Base-by-base conservation (phyloP, 2,888 invertebrate species). In the Galerucella calmariensis region DNA sequence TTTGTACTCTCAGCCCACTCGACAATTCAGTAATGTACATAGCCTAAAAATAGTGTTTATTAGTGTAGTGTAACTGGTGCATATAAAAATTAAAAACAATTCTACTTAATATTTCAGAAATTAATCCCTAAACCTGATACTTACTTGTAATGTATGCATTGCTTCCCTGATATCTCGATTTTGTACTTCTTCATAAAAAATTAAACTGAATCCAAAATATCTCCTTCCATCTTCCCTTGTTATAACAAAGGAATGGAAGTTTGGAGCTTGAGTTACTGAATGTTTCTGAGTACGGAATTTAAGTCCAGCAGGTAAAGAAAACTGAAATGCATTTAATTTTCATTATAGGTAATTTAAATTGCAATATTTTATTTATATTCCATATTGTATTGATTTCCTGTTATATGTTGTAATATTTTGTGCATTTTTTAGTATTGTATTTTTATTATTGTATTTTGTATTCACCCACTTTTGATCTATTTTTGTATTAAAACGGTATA, bases 141-240 rank as follows among this genome's bases (percentile, higher is more conserved):
- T 56, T 87, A 93, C 94, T 90, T 97, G 97, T 81, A 98, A 90
- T 53, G 97, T 97, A 87, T 97, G 97, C 94, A 99, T 97, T 69
- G 98, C 97, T 83, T 94, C 94, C 87, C 97, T 97, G 81, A 99
- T 97, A 86, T 97, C 94, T 69, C 93, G 90, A 88, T 97, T 97
- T 73, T 94, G 92, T 80, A 98, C 97, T 90, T 97, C 97, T 89
- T 99, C 99, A 89, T 95, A 98, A 88, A 99, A 99, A 20, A 97
- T 94, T 81, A 97, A 92, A 84, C 96, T 96, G 84, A 97, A 97
- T 75, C 99, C 99, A 89, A 97, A 97, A 81, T 94, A 94, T 81
- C 98, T 91, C 80, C 94, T 94, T 72, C 98, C 99, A 91, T 99
- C 98, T 89, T 99, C 98, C 82, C 95, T 91, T 14, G 99, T 99